These are phyloP conservation scores for Stichopus horrens DNA, from an alignment of 53 echinoderm and acorn worm species.

Conservation along the genomic window DNA sequence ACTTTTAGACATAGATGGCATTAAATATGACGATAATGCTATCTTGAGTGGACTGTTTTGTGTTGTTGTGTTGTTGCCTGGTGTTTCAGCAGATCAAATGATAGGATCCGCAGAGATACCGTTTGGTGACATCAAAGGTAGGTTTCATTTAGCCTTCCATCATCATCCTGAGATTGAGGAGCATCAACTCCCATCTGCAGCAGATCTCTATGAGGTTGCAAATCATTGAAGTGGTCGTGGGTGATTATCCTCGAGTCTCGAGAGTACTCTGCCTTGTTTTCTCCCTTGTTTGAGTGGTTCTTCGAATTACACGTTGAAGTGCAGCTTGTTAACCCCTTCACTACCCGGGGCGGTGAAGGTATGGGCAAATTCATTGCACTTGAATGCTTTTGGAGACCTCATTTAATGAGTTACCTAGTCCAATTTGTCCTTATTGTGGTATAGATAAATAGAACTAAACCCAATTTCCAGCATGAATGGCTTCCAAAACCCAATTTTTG, in stretches of 20 bases:
- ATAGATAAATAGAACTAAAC: slow-evolving; percentile 48
- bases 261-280: slow-evolving; percentile 33
- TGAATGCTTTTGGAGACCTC: slow-evolving; percentile 31
- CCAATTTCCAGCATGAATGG: slow-evolving; percentile 48
- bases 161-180: background rate
- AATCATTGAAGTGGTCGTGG: slow-evolving; percentile 21
- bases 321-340: slow-evolving; percentile 49
- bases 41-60: no score
- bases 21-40: no score
- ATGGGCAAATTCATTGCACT: slow-evolving; percentile 45
- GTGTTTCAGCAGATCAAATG: no score
- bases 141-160: background rate
- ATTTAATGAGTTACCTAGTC: slow-evolving; percentile 48
- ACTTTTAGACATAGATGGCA: no score
- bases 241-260: slow-evolving; percentile 32
- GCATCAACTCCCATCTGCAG: background rate
- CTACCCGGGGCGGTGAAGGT: slow-evolving; percentile 43
- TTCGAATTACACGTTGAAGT: slow-evolving; percentile 41
- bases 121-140: no score
- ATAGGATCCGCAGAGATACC: no score
- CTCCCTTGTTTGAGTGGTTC: slow-evolving; percentile 29
- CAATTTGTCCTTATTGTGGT: slow-evolving; percentile 50
- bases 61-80: no score
- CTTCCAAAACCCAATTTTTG: slow-evolving; percentile 51
- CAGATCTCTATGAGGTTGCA: background rate